Base-by-base conservation (phyloP, 2,888 invertebrate genomes). In the Drosophila formosana region DNA sequence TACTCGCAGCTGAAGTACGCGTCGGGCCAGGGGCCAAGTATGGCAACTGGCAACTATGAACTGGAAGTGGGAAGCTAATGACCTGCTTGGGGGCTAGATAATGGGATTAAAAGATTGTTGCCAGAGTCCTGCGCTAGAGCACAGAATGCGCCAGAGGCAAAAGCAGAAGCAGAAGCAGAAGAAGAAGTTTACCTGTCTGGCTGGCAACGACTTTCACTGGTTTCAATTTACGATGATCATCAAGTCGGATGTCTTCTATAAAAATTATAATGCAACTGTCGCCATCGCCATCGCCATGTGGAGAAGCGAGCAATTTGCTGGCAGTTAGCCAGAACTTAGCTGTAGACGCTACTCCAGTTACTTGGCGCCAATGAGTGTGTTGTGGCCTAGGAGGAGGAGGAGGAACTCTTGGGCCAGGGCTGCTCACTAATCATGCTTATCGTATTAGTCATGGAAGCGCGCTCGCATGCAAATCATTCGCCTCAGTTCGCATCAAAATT, bases 371-470 rank as follows among this genome's bases (percentile, higher is more conserved):
- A 70, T 77, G 72, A 68, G 74, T 66, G 13, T 11, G 32, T 23
- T 30, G n/a, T 18, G 34, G 23, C 18, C 18, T 9, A 41, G 43
- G 55, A 11, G 52, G 30, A 47, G 52, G 30, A 47, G 32, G 5
- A 4, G 13, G 4, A 13, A 11, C 34, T 11, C 46, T 34, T 37
- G 47, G 46, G 6, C 43, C 43, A 18, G 18, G 52, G 52, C 64
- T 57, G 75, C 58, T 51, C 84, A 87, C 88, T 88, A 88, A 85
- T 86, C 85, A 86, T 86, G 85, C 88, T 88, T 88, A 85, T 87
- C 85, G 88, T 82, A 86, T 86, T 86, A 86, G 88, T 86, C 85
- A 86, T 86, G 88, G 79, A 72, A 76, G 73, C 79, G 76, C 68
- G 79, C 75, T 82, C 72, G 85, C 82, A 84, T 84, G 86, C 83